Base-by-base conservation (phyloP, 2,797 vertebrate species). In the Perdix hodgsoniae region DNA sequence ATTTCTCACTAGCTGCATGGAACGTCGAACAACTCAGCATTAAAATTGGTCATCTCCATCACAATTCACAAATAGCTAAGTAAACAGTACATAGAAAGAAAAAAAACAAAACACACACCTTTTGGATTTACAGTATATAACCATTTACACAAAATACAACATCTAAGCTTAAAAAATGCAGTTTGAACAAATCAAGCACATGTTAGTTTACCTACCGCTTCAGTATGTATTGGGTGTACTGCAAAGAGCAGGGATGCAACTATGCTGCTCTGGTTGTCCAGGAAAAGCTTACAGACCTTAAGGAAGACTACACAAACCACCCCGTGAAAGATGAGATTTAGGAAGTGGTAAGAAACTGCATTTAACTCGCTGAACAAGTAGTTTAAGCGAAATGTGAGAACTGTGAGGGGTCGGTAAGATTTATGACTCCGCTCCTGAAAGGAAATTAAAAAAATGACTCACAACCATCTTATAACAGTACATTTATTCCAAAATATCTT, bases 381-480 rank as follows among this genome's bases (percentile, higher is more conserved):
- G 98, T 99, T 99, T 93, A 99, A 97, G 42, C 99, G 98, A 96
- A 99, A 99, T 0, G 99, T 99, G 95, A 99, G 97, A 21, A 99
- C 99, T 7, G 99, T 99, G 92, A 99, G 96, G 4, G 99, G 99
- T 57, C 99, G 98, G 27, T 99, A 99, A 13, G 99, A 99, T 94
- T 99, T 99, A 96, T 99, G 99, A 96, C 99, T 99, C 90, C 99
- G 98, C 95, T 99, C 99, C 99, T 99, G 94, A 86, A 97, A 88
- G 76, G 86, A 96, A 97, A 86, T 2, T 87, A 74, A 40, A 42
- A 83, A 5, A 50, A 40, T 86, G 19, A 83, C 52, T 80, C 31
- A 95, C 1, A 24, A 86, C 2, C 22, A 69, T 83, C 1, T 49
- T 64, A 59, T 1, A 78, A 61, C 71, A 9, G 9, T 1, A 69